Evolutionary conservation across 2,888 invertebrate species (phyloP).

Genomic region (Sepioteuthis lessoniana): DNA sequence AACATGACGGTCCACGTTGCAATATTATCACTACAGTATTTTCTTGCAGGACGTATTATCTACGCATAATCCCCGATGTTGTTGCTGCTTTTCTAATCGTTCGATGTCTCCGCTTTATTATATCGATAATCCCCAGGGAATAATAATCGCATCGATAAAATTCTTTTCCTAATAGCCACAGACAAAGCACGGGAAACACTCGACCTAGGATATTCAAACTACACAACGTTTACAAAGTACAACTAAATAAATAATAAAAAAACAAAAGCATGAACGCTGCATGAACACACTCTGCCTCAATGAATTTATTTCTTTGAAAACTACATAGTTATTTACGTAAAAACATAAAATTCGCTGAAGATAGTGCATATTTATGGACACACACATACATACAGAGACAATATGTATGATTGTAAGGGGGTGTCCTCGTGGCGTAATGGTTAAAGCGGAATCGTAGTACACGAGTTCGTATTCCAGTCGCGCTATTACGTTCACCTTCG

Average conservation of each 20-base stretch:
- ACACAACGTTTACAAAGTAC: background rate
- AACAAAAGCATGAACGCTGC: background rate
- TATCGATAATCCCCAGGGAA: conserved; percentile 9
- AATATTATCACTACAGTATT: background rate
- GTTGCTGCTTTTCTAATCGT: background rate
- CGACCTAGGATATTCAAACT: background rate
- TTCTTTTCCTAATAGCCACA: background rate
- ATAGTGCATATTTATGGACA: too few relatives aligned
- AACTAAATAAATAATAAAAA: background rate
- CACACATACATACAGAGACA: too few relatives aligned
- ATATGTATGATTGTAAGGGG: too few relatives aligned
- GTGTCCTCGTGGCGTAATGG: too few relatives aligned
- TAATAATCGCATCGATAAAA: conserved; percentile 33
- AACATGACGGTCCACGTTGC: background rate
- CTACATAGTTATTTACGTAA: too few relatives aligned
- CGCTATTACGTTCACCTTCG: too few relatives aligned
- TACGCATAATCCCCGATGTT: background rate
- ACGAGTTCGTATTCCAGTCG: too few relatives aligned
- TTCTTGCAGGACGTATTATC: background rate
- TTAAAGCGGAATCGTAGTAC: too few relatives aligned
- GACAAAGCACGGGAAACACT: background rate
- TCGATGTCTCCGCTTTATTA: background rate
- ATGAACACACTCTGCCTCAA: background rate
- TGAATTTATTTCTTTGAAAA: background rate
- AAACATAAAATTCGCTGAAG: too few relatives aligned